Conservation (phyloP, 2,888 invertebrate genomes). For the Neoscelio sp. region DNA sequence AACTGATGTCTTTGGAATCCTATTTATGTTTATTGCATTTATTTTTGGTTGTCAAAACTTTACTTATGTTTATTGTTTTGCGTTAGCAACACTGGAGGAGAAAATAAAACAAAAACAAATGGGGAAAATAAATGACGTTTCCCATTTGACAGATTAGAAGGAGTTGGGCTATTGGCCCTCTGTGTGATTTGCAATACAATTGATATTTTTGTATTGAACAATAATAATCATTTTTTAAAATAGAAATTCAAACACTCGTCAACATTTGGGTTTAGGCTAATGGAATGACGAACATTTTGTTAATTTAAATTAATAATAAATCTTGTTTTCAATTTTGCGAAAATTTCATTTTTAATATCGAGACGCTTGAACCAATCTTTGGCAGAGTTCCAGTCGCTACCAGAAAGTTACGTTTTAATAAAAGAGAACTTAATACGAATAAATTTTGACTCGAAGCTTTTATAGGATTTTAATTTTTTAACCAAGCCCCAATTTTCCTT, state of each 20-base stretch:
- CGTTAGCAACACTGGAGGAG: slow-evolving; percentile 37
- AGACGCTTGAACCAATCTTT: slow-evolving; percentile 17
- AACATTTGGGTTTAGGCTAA: too few species aligned
- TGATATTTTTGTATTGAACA: too few species aligned
- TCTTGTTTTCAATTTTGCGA: slow-evolving; percentile 42
- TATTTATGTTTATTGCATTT: slow-evolving; percentile 51
- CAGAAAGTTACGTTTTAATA: slow-evolving; percentile 40
- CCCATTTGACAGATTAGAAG: too few species aligned
- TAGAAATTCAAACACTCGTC: too few species aligned
- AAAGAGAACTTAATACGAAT: slow-evolving; percentile 37
- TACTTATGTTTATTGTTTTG: slow-evolving; percentile 35
- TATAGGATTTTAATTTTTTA: slow-evolving; percentile 6
- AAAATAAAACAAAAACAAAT: slow-evolving; percentile 38
- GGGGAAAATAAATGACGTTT: too few species aligned
- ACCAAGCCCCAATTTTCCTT: background rate
- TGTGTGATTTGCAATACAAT: too few species aligned
- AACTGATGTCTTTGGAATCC: slow-evolving; percentile 44
- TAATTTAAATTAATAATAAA: slow-evolving; percentile 11
- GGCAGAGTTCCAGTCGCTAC: slow-evolving; percentile 26
- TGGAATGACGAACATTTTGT: too few species aligned
- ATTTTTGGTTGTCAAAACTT: slow-evolving; percentile 39
- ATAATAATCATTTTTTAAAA: too few species aligned
- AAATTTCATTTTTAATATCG: slow-evolving; percentile 44
- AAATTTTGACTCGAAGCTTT: slow-evolving; percentile 9
- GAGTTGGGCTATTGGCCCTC: too few species aligned